Percentiles rank a stretch among this genome's conserved stretches.
These are phyloP conservation scores for Pseudomyrmex concolor DNA, from an alignment of 1,140 invertebrate genomes.

Conservation along the genomic window DNA sequence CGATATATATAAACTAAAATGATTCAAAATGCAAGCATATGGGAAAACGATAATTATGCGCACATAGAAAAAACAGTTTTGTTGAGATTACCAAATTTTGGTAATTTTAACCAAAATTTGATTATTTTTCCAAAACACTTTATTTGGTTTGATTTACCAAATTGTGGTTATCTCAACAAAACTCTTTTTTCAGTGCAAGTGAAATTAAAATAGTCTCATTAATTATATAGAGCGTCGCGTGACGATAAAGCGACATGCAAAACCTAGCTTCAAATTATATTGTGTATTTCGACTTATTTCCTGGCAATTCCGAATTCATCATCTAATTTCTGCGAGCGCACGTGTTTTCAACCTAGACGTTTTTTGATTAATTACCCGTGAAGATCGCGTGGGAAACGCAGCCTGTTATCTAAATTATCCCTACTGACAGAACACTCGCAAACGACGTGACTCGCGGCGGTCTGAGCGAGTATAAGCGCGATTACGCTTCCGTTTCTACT, in stretches of 20 bases:
- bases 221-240: constrained; percentile 37
- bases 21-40: neutral
- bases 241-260: constrained; percentile 18
- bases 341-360: constrained; percentile 17
- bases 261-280: constrained; percentile 56
- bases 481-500: constrained; percentile 16
- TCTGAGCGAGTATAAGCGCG: neutral
- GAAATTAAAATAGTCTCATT: constrained; percentile 51
- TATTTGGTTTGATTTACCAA: too few species aligned
- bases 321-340: neutral
- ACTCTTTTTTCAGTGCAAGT: too few species aligned
- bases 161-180: too few species aligned
- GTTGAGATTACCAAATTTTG: too few species aligned
- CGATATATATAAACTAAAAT: too few species aligned
- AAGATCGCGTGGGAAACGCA: constrained; percentile 47
- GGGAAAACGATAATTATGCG: neutral
- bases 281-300: neutral
- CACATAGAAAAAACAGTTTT: too few species aligned
- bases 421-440: constrained; percentile 43
- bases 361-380: constrained; percentile 70
- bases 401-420: constrained; percentile 63
- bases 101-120: too few species aligned
- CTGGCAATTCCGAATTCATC: constrained; percentile 33
- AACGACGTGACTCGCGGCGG: constrained; percentile 19
- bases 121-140: too few species aligned